Evolutionary conservation across 2,797 vertebrate genomes (phyloP), one percentile per base, ranked within the genome.

Genomic region (Thalassophryne amazonica): DNA sequence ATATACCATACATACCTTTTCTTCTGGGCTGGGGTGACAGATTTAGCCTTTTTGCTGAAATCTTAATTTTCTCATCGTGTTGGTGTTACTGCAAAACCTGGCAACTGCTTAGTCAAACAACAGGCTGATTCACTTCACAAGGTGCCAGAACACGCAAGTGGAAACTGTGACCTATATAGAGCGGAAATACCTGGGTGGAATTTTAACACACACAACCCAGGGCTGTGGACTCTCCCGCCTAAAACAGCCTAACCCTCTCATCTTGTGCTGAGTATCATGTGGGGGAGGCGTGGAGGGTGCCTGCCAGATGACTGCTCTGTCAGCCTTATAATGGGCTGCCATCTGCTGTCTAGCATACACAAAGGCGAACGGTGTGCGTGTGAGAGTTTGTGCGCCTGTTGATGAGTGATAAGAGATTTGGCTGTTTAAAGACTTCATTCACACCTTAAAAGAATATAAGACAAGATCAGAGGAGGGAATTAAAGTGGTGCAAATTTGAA

Each of bases 261-360:
- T 47, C 70, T 62, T 67, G 65, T 83, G 86, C 83, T 82, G 80
- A 61, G 68, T 75, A 56, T 77, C 59, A 75, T 63, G 32, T n/a
- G 59, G 60, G 56, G 62, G 33, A 10, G 19, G 23, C 10, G 40
- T 6, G 13, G 41, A 61, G 88, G 88, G 90, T 92, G 91, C 90
- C 85, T 93, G 93, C 94, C 95, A 95, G 93, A 94, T 94, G 96
- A 96, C 93, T 94, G 62, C 75, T 86, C 86, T 86, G 86, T 91
- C 92, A 90, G 77, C 81, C 82, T 89, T 89, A 91, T 93, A 93
- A 95, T 92, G 92, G 92, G 85, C 74, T 87, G 88, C 95, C 96
- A 98, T 98, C 96, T 99, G 96, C 90, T 93, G 97, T 98, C 96
- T 99, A 91, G 90, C 81, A 65, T 54, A 86, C 89, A 96, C 93